Percentiles rank a stretch among this genome's conserved stretches.
These are phyloP conservation scores for Nomada hirtipes DNA, from an alignment of 2,888 invertebrate genomes.

Conservation along the genomic window DNA sequence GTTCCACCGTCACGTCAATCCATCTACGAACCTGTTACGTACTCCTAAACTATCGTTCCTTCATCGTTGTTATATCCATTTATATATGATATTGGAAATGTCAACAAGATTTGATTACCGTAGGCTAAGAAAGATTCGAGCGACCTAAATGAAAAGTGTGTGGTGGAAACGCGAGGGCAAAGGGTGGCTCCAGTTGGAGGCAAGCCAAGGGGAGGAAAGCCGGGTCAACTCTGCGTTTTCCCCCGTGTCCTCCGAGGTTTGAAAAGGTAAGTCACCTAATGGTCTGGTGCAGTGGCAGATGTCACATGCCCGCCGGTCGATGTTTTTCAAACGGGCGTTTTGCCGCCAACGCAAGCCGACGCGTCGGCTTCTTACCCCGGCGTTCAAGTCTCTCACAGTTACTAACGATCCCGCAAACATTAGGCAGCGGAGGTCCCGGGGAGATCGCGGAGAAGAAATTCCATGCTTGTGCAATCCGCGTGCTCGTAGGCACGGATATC, in stretches of 20 bases:
- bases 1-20: too few species aligned
- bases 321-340: slow-evolving; percentile 82
- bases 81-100: too few species aligned
- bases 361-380: slow-evolving; percentile 80
- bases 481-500: slow-evolving; percentile 53
- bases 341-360: slow-evolving; percentile 79
- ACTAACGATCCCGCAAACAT: slow-evolving; percentile 81
- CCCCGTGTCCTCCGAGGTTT: slow-evolving; percentile 37
- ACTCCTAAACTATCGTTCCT: background rate
- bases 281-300: slow-evolving; percentile 71
- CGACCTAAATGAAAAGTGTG: background rate
- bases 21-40: background rate
- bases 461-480: slow-evolving; percentile 71
- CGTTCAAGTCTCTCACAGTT: slow-evolving; percentile 81
- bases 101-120: too few species aligned
- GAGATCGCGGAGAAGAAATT: slow-evolving; percentile 67
- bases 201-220: slow-evolving; percentile 23
- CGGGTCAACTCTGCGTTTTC: slow-evolving; percentile 26
- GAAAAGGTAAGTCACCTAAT: slow-evolving; percentile 69
- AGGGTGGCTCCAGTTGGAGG: background rate
- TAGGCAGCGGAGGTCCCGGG: slow-evolving; percentile 65
- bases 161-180: background rate
- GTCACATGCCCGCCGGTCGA: slow-evolving; percentile 75
- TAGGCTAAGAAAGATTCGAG: background rate
- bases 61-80: background rate